Evolutionary conservation across 2,113 vertebrate species (phyloP).

Genomic region (Catharus fuscescens): DNA sequence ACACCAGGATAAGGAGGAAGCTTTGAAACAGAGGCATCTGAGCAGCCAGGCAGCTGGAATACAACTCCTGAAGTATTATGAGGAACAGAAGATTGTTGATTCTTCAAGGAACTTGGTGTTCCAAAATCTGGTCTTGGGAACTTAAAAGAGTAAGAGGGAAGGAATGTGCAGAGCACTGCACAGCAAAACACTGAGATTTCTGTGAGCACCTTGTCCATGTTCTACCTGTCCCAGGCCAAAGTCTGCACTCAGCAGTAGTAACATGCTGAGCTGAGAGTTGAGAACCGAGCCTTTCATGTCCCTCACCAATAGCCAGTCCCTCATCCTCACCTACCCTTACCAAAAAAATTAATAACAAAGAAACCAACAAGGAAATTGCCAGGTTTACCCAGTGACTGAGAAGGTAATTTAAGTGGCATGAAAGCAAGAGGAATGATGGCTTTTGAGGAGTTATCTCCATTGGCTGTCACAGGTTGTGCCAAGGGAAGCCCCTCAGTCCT

Average conservation of each 20-base stretch:
- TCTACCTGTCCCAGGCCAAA: not conserved
- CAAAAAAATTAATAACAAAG: not conserved
- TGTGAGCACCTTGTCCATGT: accelerated
- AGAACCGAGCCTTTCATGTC: not conserved
- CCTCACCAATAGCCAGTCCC: not conserved
- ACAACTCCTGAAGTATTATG: not conserved
- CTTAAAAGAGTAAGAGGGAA: not conserved
- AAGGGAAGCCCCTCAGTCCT: not conserved
- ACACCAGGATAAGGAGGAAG: not conserved
- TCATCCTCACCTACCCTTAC: not conserved
- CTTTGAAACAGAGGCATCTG: not conserved
- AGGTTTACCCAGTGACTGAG: conserved; percentile 72
- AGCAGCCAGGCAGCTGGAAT: not conserved
- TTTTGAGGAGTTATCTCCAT: conserved; percentile 84
- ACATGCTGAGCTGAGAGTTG: accelerated
- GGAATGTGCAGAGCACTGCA: accelerated
- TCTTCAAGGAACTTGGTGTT: not conserved
- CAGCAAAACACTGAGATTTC: not conserved
- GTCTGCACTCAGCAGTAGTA: not conserved
- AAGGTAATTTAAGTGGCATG: conserved; percentile 81
- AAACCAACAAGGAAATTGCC: not conserved
- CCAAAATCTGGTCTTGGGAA: not conserved
- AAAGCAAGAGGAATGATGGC: conserved; percentile 78
- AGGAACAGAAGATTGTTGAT: not conserved
- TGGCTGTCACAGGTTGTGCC: conserved; percentile 7